phyloP scores from a whole-genome alignment of 1,140 invertebrate genomes.

The Cephus cinctus region DNA sequence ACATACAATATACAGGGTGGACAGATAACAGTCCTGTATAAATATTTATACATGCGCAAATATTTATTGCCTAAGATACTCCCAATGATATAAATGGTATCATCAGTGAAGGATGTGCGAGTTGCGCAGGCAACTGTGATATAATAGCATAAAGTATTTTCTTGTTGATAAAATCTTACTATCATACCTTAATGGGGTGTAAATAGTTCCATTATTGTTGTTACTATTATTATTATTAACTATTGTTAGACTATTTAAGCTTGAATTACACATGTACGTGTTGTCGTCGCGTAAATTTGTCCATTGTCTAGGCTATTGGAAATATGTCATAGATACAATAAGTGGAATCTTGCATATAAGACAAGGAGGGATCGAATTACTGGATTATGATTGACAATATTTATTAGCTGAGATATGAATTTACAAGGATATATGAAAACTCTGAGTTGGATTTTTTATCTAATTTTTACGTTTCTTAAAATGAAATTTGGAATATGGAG shows the following conservation, averaged over 20 bases:
- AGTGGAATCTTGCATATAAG: too few species aligned
- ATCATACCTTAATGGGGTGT: too few species aligned
- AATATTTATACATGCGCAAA: too few species aligned
- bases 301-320: too few species aligned
- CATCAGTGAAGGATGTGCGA: constrained; percentile 21
- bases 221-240: too few species aligned
- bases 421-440: neutral
- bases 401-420: neutral
- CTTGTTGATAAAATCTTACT: constrained; percentile 16
- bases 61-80: constrained; percentile 38
- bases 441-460: neutral
- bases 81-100: constrained; percentile 21
- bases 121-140: constrained; percentile 49
- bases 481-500: neutral
- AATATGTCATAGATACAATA: too few species aligned
- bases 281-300: too few species aligned
- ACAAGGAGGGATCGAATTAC: constrained; percentile 1
- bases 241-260: constrained; percentile 5
- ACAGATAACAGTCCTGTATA: too few species aligned
- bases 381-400: neutral
- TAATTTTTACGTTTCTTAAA: neutral
- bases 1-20: too few species aligned
- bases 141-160: constrained; percentile 39
- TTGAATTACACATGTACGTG: too few species aligned
- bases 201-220: too few species aligned